These are phyloP conservation scores for Diacarnus erythraeanus DNA, from an alignment of 37 sponge, comb jelly and placozoan species.

Conservation along the genomic window DNA sequence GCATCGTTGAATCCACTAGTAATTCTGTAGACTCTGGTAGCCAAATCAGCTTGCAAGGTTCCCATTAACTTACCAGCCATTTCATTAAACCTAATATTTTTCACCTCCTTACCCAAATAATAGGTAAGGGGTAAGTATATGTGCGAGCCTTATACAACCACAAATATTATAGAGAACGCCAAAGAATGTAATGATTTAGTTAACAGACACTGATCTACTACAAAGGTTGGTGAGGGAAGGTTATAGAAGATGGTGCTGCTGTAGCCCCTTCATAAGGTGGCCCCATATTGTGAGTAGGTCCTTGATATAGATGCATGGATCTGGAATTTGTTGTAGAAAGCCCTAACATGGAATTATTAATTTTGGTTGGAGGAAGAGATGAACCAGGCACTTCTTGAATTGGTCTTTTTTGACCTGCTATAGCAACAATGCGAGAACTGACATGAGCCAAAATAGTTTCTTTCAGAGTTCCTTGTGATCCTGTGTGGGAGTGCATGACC, in stretches of 20 bases:
- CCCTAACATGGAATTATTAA: not conserved
- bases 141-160: not conserved
- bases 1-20: constrained; percentile 43
- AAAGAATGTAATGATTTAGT: not conserved
- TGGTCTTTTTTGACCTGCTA: constrained; percentile 7
- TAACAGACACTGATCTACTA: too few relatives aligned
- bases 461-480: constrained; percentile 8
- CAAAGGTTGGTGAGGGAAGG: constrained; percentile 2
- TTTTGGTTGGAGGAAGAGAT: not conserved
- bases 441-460: constrained; percentile 17
- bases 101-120: too few relatives aligned
- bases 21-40: constrained; percentile 33
- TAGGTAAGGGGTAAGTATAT: not conserved
- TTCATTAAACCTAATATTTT: too few relatives aligned
- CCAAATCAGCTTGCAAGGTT: constrained; percentile 28
- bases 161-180: not conserved
- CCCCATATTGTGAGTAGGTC: not conserved
- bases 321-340: not conserved
- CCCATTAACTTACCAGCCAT: constrained; percentile 6
- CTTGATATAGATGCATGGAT: not conserved
- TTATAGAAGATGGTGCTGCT: not conserved
- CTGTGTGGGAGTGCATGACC: not conserved
- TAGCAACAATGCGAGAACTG: constrained; percentile 14
- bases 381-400: constrained; percentile 14
- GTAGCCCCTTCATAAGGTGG: not conserved